A percentile compares a stretch with the other conserved stretches of the same genome.
Conservation (phyloP, 2,888 invertebrate species). For the Spatulosminthurus flaviceps region DNA sequence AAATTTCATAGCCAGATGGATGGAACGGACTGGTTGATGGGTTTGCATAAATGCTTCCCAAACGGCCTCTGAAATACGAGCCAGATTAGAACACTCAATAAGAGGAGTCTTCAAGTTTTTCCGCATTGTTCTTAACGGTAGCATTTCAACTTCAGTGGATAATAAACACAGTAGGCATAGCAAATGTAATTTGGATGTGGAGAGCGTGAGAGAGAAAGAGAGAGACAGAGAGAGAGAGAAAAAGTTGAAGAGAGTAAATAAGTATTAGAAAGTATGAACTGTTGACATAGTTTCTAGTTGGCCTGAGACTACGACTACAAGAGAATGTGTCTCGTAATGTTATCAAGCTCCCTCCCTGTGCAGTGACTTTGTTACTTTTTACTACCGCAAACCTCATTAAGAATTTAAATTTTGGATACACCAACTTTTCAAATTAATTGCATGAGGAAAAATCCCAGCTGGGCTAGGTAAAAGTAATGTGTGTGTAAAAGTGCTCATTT, state of each 20-base stretch:
- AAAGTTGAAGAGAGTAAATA: no score
- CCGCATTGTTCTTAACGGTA: conserved; percentile 25
- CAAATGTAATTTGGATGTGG: no score
- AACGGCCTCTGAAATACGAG: conserved; percentile 13
- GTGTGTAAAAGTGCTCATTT: no score
- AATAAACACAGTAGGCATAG: conserved; percentile 29
- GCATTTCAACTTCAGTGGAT: conserved; percentile 35
- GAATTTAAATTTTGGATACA: conserved; percentile 1
- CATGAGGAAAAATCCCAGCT: no score
- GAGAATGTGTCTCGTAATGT: not conserved
- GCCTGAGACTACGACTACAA: no score
- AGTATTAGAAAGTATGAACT: no score
- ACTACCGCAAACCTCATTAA: conserved; percentile 17
- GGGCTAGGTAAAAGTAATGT: no score
- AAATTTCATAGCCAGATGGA: not conserved
- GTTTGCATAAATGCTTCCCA: conserved; percentile 35
- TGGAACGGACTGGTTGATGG: not conserved
- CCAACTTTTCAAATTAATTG: not conserved
- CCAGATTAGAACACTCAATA: conserved; percentile 18
- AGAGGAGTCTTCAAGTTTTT: conserved; percentile 29
- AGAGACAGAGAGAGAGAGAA: no score
- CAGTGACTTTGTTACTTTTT: conserved; percentile 1
- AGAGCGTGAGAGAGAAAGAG: no score
- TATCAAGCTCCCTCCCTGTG: not conserved
- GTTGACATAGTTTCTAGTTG: no score